Base-by-base conservation (phyloP, 2,797 vertebrate species). In the Hydrophis major region DNA sequence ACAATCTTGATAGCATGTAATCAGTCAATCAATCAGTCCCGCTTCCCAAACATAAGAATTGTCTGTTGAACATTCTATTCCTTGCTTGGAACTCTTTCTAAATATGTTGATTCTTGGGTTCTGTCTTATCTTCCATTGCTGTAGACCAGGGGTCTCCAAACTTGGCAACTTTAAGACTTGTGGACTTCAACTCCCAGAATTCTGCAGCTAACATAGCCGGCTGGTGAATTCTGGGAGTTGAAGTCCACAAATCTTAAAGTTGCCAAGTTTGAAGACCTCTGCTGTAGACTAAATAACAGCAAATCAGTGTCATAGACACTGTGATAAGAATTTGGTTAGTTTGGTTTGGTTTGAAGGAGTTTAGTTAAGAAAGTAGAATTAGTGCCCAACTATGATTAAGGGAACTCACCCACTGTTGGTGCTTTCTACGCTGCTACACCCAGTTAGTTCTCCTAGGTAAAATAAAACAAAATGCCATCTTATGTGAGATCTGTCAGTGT, bases 401-500 rank as follows among this genome's bases (percentile, higher is more conserved):
- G 16, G 12, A 86, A 90, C 22, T 90, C 32, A 42, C 25, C 28
- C 28, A 22, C 18, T 18, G n/a, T 22, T 22, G 32, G 25, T 88
- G 6, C 57, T 92, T 89, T 83, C 42, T 57, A 11, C 28, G 47
- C 28, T 25, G 32, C 18, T 74, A 20, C 28, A 42, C 22, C 42
- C 47, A 59, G 42, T 50, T 50, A 69, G 8, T 90, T n/a, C 27
- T 12, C 32, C 10, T 87, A 22, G 20, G 28, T 88, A 69, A 88
- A 90, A 74, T 28, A 37, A 50, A 13, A 87, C 88, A 50, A 59
- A 66, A 87, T 59, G 55, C 47, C 92, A 74, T 27, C 28, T n/a
- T 74, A 42, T 91, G 59, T 25, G 92, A 69, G 88, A 94, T 88
- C 92, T 0, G 13, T 95, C 93, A 91, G 89, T 95, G 95, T 96